Percentiles rank a stretch among this genome's conserved stretches.
phyloP scores from a whole-genome alignment of 2,113 vertebrate genomes.

The Syngnathus typhle region DNA sequence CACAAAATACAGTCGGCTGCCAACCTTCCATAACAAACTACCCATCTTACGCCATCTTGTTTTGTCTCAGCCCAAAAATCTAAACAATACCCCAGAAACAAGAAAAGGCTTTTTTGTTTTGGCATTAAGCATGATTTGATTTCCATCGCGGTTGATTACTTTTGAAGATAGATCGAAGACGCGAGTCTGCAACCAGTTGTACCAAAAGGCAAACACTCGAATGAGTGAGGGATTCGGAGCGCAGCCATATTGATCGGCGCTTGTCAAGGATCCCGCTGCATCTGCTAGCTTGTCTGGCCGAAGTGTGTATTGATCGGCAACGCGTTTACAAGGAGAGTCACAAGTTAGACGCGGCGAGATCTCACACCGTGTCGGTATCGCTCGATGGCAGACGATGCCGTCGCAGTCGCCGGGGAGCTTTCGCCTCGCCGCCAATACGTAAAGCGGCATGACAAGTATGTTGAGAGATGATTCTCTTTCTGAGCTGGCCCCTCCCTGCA shows the following conservation, averaged over 20 bases:
- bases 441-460: slow-evolving; percentile 30
- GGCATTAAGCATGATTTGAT: no score
- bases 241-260: background rate
- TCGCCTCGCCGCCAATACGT: slow-evolving; percentile 28
- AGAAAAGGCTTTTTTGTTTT: no score
- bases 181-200: no score
- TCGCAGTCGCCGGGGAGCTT: slow-evolving; percentile 52
- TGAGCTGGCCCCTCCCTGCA: slow-evolving; percentile 20
- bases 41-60: no score
- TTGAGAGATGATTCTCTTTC: slow-evolving; percentile 51
- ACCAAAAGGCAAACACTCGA: background rate
- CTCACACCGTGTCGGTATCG: background rate
- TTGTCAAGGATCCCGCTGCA: slow-evolving; percentile 52
- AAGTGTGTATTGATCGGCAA: slow-evolving; percentile 79
- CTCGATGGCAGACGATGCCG: slow-evolving; percentile 47
- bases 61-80: no score
- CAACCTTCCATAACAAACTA: no score
- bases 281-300: slow-evolving; percentile 66
- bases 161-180: no score
- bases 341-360: slow-evolving; percentile 70
- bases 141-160: no score
- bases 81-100: no score
- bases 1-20: no score
- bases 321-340: slow-evolving; percentile 71
- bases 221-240: background rate